A percentile compares a stretch with the other conserved stretches of the same genome.
Evolutionary conservation across 2,113 vertebrate genomes (phyloP).

Genomic region (Rissa tridactyla): DNA sequence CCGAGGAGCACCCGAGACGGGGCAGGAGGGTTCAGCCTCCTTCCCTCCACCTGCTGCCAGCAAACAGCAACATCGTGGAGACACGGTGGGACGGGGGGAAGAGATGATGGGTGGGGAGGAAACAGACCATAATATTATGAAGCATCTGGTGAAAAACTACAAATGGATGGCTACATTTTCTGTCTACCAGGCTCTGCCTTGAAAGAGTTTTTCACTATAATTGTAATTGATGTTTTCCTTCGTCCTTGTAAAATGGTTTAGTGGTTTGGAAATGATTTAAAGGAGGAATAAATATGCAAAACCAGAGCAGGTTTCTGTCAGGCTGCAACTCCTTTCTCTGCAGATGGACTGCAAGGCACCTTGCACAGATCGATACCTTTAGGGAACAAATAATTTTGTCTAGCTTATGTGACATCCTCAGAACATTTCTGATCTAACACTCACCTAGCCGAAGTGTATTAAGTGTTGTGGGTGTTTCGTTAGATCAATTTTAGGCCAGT

Average conservation of each 20-base stretch:
- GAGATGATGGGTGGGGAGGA: background rate
- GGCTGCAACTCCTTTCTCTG: background rate
- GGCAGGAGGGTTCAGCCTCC: background rate
- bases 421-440: background rate
- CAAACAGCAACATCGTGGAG: background rate
- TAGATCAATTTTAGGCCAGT: background rate
- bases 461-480: background rate
- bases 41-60: background rate
- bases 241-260: constrained; percentile 65
- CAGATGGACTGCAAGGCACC: background rate
- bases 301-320: background rate
- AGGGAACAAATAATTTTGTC: constrained; percentile 4
- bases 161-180: background rate
- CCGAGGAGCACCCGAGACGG: rapidly evolving
- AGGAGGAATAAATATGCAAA: constrained; percentile 57
- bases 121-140: background rate
- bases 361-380: background rate
- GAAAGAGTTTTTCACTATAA: constrained; percentile 30
- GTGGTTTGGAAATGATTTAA: constrained; percentile 62
- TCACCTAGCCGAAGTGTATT: background rate
- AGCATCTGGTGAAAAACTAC: constrained; percentile 5
- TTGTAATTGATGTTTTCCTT: constrained; percentile 64
- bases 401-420: background rate
- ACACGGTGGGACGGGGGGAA: background rate
- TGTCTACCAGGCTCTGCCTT: background rate